These are phyloP conservation scores for Meliscaeva auricollis DNA, from an alignment of 2,888 invertebrate species.

Conservation along the genomic window DNA sequence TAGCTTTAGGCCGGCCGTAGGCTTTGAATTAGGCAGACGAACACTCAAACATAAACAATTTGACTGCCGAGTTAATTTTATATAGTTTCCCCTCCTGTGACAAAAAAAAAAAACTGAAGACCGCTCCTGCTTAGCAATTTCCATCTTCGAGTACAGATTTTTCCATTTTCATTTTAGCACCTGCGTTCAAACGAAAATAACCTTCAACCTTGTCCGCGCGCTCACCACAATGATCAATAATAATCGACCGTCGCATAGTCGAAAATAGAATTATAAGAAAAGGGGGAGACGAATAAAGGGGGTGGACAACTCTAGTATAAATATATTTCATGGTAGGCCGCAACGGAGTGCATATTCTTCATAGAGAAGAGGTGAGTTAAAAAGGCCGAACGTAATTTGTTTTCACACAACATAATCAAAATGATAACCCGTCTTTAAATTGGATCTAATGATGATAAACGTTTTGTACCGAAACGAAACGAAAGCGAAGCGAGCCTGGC, in stretches of 20 bases:
- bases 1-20: too few relatives aligned
- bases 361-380: constrained; percentile 71
- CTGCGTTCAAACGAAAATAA: constrained; percentile 64
- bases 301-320: neutral
- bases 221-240: constrained; percentile 58
- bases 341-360: neutral
- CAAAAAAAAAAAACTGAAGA: too few relatives aligned
- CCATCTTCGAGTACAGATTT: constrained; percentile 26
- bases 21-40: too few relatives aligned
- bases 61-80: too few relatives aligned
- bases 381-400: constrained; percentile 83
- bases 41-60: too few relatives aligned
- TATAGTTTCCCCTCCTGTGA: too few relatives aligned
- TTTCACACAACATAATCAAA: constrained; percentile 84
- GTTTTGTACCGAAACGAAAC: constrained; percentile 80
- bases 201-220: constrained; percentile 73
- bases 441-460: constrained; percentile 84
- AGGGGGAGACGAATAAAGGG: neutral
- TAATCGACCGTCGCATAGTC: constrained; percentile 55
- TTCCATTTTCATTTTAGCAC: constrained; percentile 63
- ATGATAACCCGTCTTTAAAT: constrained; percentile 84
- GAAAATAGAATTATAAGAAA: neutral
- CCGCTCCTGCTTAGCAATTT: neutral
- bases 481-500: constrained; percentile 57
- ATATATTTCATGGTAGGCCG: neutral